Percentiles rank a stretch among this genome's conserved stretches.
Conservation (phyloP, 2,888 invertebrate genomes). For the Megastigmus dorsalis region DNA sequence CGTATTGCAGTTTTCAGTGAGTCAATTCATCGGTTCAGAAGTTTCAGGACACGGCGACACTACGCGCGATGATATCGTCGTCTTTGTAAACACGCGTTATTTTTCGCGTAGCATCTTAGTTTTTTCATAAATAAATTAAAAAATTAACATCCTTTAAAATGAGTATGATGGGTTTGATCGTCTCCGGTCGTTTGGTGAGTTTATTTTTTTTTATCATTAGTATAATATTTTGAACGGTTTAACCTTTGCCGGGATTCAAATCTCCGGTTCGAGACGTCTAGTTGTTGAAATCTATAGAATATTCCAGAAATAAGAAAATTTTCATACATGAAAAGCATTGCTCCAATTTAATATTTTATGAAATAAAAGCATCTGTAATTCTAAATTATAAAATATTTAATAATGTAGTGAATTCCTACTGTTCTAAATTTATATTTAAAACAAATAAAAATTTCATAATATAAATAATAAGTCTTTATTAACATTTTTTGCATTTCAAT, state of each 20-base stretch:
- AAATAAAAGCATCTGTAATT: background rate
- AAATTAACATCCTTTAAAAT: slow-evolving; percentile 63
- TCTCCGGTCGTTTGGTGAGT: slow-evolving; percentile 88
- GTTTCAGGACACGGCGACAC: slow-evolving; percentile 16
- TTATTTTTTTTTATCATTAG: slow-evolving; percentile 7
- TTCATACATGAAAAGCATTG: too few species aligned
- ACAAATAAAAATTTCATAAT: background rate
- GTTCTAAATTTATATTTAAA: background rate
- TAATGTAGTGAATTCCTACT: background rate
- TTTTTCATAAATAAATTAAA: slow-evolving; percentile 10
- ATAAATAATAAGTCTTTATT: background rate
- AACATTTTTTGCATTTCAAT: background rate
- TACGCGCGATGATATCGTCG: slow-evolving; percentile 27
- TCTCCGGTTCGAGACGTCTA: slow-evolving; percentile 1
- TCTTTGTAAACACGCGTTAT: slow-evolving; percentile 42
- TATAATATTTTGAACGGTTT: background rate
- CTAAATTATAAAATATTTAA: background rate
- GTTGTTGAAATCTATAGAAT: slow-evolving; percentile 50
- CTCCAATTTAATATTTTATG: background rate
- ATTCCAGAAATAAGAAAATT: slow-evolving; percentile 38
- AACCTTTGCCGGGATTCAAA: slow-evolving; percentile 15
- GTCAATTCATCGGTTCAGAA: slow-evolving; percentile 27
- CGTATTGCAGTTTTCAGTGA: too few species aligned
- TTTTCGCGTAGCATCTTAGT: slow-evolving; percentile 3
- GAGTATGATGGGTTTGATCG: slow-evolving; percentile 85